Evolutionary conservation across 2,888 invertebrate genomes (phyloP), one percentile per base, ranked within the genome.

Genomic region (Ochlodes sylvanus): DNA sequence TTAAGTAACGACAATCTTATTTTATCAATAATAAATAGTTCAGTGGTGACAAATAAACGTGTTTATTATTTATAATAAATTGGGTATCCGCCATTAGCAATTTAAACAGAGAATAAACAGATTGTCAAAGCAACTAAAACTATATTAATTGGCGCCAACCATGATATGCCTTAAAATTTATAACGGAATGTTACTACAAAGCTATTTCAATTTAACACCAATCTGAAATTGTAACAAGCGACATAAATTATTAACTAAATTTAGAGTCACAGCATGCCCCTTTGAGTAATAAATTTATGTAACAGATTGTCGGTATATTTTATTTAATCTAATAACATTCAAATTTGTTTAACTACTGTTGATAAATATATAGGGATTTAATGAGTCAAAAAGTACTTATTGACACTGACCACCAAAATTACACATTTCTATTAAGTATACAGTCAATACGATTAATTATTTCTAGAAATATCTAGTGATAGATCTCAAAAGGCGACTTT

Each of bases 121-220:
- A 73, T 72, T 70, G 72, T 75, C 78, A 75, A 82, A 84, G 83
- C 81, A 83, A 88, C 82, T 85, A 79, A 88, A 86, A 71, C 78
- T 85, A 83, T 74, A 77, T 75, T 77, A 79, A 81, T 80, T 83
- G 80, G 79, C 78, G 79, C 79, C 78, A 75, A 84, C 76, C 79
- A 79, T 90, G 90, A 90, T 90, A 90, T 90, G 90, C 87, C 77
- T 85, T 81, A 79, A 82, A 85, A 81, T 82, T 81, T 78, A 75
- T 79, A 86, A 89, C 84, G 88, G 87, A 88, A 88, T 89, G 89
- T 86, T 41, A 68, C 58, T 80, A 81, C 70, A 80, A 84, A 85
- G 76, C 80, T 75, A 85, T 85, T 67, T 68, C 63, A 80, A 80
- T 68, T 78, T 82, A 83, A 75, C 79, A 76, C 82, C 67, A 56